Conservation (phyloP, 2,113 vertebrate genomes). For the Chaetodon trifascialis region DNA sequence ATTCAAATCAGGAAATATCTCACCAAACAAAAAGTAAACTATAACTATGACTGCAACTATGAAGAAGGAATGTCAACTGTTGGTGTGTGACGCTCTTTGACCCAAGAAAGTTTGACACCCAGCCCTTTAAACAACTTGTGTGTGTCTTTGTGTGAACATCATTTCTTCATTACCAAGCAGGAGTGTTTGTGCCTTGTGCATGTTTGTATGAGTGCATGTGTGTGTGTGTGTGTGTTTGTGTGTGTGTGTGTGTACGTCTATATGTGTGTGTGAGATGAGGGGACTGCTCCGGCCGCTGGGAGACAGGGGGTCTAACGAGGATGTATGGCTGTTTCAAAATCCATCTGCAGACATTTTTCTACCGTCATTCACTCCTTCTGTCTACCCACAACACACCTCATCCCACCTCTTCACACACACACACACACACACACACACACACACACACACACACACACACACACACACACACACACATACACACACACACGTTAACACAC, state of each 20-base stretch:
- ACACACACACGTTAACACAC: slow-evolving; percentile 1
- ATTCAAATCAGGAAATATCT: background rate
- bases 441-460: slow-evolving; percentile 6
- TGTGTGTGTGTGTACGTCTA: slow-evolving; percentile 8
- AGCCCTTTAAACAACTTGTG: background rate
- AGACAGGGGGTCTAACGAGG: slow-evolving; percentile 81
- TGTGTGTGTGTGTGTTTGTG: slow-evolving; percentile 7
- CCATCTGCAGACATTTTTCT: slow-evolving; percentile 81
- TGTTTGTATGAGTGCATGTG: slow-evolving; percentile 27
- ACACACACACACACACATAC: slow-evolving; percentile 24
- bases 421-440: slow-evolving; percentile 22
- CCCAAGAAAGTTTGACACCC: slow-evolving; percentile 4
- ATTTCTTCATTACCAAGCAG: slow-evolving; percentile 2
- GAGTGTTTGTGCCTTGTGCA: slow-evolving; percentile 16
- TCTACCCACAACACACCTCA: slow-evolving; percentile 45
- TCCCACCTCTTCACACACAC: slow-evolving; percentile 11
- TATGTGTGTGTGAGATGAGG: slow-evolving; percentile 37
- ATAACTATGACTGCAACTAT: background rate
- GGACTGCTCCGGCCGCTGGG: slow-evolving; percentile 50
- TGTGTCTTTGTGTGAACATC: background rate
- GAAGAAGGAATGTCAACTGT: background rate
- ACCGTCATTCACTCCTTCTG: slow-evolving; percentile 71
- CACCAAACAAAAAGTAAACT: background rate
- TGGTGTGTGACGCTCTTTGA: background rate
- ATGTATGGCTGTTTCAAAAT: slow-evolving; percentile 82